phyloP scores from a whole-genome alignment of 2,888 invertebrate genomes.

The Ctenicera cuprea region DNA sequence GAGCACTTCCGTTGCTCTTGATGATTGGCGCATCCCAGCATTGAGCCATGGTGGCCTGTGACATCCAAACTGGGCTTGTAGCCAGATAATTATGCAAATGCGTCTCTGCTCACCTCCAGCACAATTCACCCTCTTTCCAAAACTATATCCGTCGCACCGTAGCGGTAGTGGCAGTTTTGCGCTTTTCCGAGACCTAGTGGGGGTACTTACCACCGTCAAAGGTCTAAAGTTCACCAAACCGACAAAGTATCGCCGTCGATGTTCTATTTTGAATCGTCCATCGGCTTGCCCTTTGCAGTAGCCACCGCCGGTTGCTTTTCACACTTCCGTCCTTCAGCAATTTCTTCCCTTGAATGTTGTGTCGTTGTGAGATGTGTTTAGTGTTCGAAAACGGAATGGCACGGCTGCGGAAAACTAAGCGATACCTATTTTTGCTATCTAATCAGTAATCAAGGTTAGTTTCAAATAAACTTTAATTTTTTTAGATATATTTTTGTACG shows the following conservation, averaged over 20 bases:
- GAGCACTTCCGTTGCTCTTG: slow-evolving; percentile 58
- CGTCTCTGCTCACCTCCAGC: slow-evolving; percentile 66
- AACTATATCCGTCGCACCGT: slow-evolving; percentile 56
- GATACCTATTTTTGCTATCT: background rate
- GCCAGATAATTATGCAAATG: slow-evolving; percentile 69
- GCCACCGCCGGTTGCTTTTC: slow-evolving; percentile 10
- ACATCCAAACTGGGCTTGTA: slow-evolving; percentile 57
- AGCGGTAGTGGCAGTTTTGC: slow-evolving; percentile 63
- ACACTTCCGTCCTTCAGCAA: slow-evolving; percentile 15
- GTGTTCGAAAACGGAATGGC: slow-evolving; percentile 1
- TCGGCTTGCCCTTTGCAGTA: slow-evolving; percentile 58
- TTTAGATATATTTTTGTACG: too few species aligned
- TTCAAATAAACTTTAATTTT: background rate
- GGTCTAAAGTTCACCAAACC: slow-evolving; percentile 61
- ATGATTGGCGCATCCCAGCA: slow-evolving; percentile 61
- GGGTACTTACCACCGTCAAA: slow-evolving; percentile 54
- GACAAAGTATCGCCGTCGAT: slow-evolving; percentile 52
- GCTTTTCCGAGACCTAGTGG: slow-evolving; percentile 68
- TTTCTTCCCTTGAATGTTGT: background rate
- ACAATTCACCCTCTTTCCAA: slow-evolving; percentile 57
- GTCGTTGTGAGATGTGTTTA: slow-evolving; percentile 10
- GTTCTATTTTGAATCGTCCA: slow-evolving; percentile 53
- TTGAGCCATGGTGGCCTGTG: slow-evolving; percentile 61
- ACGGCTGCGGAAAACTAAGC: background rate
- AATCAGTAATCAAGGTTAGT: slow-evolving; percentile 5